Base-by-base conservation (phyloP, 2,888 invertebrate species). In the Rhagonycha fulva region DNA sequence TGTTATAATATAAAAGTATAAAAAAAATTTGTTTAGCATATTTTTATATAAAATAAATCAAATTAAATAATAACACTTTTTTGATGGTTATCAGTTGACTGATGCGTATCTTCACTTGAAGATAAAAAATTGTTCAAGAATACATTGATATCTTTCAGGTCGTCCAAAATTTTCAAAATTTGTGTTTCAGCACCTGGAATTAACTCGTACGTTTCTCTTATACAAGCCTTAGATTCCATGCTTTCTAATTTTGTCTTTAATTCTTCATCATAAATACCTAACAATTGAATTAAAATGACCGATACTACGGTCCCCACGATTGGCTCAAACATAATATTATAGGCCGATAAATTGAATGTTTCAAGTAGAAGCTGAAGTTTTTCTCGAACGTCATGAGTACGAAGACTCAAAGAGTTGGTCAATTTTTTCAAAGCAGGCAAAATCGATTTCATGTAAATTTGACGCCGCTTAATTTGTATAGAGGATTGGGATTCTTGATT, bases 301-400 rank as follows among this genome's bases (percentile, higher is more conserved):
- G 92, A 91, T 74, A 94, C 91, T 28, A 94, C 87, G 76, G 90
- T 93, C 94, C 94, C 94, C 82, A 94, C 92, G 11, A 90, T 87
- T 0, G 93, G 93, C 85, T 92, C 93, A 83, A 94, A 93, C 83
- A 91, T 90, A 32, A 95, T 92, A 84, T 94, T 95, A 81, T 92
- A 89, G 1, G 94, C 91, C 81, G 91, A 91, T 68, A 95, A 88
- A 79, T 91, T 91, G 83, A 94, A 93, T 30, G 93, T 93, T 79
- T 90, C 91, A 0, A 93, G 89, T 70, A 94, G 87, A 68, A 88
- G 82, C 47, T 89, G 86, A 0, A 91, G 85, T 82, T 91, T 90
- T 10, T 83, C 80, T 23, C 85, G 73, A 14, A 75, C 19, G 80
- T n/a, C 26, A 24, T 19, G 75, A 63, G 28, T 68, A 14, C 70